A percentile compares a stretch with the other conserved stretches of the same genome.
Conservation (phyloP, 2,113 vertebrate species). For the Tragelaphus buxtoni region DNA sequence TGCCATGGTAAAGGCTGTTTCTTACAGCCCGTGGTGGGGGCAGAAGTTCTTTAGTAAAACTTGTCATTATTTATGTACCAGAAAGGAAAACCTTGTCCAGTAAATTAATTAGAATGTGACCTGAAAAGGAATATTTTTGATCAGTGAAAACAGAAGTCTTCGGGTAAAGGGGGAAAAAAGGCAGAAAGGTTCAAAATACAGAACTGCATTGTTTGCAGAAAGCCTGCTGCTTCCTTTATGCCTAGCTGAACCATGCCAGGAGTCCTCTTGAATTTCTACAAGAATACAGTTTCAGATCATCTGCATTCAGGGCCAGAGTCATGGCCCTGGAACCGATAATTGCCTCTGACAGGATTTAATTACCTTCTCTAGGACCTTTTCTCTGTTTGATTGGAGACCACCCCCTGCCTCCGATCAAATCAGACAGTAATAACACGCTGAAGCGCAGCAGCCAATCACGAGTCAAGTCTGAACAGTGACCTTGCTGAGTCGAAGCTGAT, state of each 20-base stretch:
- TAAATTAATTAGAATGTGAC: conserved; percentile 81
- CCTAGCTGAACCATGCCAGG: conserved; percentile 82
- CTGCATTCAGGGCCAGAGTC: conserved; percentile 91
- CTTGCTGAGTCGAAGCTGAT: conserved; percentile 90
- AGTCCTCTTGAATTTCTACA: conserved; percentile 85
- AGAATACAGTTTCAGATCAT: conserved; percentile 88
- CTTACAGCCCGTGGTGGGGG: conserved; percentile 58
- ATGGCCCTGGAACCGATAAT: conserved; percentile 91
- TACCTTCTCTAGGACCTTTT: conserved; percentile 91
- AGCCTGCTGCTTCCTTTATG: conserved; percentile 85
- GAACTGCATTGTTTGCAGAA: conserved; percentile 84
- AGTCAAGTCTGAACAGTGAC: conserved; percentile 83
- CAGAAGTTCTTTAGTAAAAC: conserved; percentile 69
- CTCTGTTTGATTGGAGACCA: conserved; percentile 91
- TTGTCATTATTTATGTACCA: conserved; percentile 73
- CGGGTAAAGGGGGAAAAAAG: conserved; percentile 50
- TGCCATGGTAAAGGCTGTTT: conserved; percentile 70
- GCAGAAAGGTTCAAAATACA: conserved; percentile 80
- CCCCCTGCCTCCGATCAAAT: conserved; percentile 89
- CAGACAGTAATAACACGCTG: conserved; percentile 88
- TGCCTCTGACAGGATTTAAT: conserved; percentile 95
- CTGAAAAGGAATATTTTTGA: conserved; percentile 78
- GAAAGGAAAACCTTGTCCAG: conserved; percentile 75
- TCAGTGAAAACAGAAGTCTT: conserved; percentile 77
- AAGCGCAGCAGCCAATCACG: conserved; percentile 87